Conservation (phyloP, 1,140 invertebrate genomes). For the Asbolus verrucosus region DNA sequence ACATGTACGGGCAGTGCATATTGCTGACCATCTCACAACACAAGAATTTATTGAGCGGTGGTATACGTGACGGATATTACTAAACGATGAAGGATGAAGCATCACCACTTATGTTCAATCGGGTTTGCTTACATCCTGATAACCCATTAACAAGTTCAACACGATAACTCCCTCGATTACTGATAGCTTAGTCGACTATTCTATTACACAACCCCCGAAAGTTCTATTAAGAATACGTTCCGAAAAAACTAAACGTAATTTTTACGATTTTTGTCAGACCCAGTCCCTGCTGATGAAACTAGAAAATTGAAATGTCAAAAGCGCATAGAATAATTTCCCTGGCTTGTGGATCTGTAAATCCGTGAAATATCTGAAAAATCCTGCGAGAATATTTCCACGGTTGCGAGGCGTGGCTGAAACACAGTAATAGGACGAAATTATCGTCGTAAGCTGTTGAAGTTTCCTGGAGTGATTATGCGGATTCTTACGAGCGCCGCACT, state of each 20-base stretch:
- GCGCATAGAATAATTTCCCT: not conserved
- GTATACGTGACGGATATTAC: too few species aligned
- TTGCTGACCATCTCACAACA: constrained; percentile 1
- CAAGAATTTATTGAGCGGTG: too few species aligned
- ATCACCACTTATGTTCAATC: too few species aligned
- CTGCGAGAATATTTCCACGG: not conserved
- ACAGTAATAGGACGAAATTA: constrained; percentile 4
- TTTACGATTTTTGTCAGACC: not conserved
- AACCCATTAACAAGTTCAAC: too few species aligned
- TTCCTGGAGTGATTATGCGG: not conserved
- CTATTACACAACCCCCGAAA: too few species aligned
- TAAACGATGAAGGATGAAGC: too few species aligned
- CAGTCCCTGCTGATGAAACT: not conserved
- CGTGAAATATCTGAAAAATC: not conserved
- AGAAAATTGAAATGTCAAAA: constrained; percentile 33
- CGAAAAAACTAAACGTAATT: not conserved
- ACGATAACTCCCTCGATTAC: too few species aligned
- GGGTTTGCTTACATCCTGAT: too few species aligned
- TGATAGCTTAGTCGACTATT: too few species aligned
- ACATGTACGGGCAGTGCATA: not conserved
- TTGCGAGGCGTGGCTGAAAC: not conserved
- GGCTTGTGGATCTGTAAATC: not conserved
- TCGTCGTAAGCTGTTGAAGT: not conserved
- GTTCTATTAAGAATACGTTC: too few species aligned
- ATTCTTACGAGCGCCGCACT: too few species aligned